Evolutionary conservation across 2,113 vertebrate genomes (phyloP).

Genomic region (Gambusia holbrooki): DNA sequence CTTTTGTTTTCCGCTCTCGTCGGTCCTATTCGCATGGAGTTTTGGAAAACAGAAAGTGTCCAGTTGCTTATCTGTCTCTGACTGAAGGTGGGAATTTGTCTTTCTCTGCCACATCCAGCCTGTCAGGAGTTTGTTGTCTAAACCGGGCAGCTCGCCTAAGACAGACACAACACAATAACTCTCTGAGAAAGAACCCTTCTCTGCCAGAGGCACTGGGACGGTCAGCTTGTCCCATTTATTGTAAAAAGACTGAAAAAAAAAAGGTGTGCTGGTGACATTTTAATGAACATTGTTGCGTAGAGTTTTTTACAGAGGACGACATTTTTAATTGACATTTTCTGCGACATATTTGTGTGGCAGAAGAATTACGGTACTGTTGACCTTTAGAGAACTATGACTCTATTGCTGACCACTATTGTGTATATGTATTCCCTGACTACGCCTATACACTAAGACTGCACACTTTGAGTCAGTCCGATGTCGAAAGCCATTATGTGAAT

Average conservation of each 20-base stretch:
- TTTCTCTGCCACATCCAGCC: conserved; percentile 29
- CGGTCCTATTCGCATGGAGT: conserved; percentile 1
- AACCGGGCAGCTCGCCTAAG: conserved; percentile 34
- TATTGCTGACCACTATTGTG: conserved; percentile 1
- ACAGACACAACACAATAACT: conserved; percentile 52
- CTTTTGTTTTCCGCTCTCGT: conserved; percentile 29
- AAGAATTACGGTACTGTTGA: background rate
- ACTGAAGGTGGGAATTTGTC: conserved; percentile 41
- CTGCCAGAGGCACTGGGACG: conserved; percentile 15
- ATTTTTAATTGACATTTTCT: conserved; percentile 1
- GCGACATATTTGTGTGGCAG: background rate
- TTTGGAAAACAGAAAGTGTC: conserved; percentile 20
- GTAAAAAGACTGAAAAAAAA: conserved; percentile 14
- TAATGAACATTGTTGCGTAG: background rate
- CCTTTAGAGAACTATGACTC: background rate
- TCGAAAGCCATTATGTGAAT: conserved; percentile 55
- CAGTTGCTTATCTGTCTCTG: conserved; percentile 50
- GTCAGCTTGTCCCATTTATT: conserved; percentile 22
- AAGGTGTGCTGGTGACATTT: conserved; percentile 6
- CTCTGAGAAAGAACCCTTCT: conserved; percentile 19
- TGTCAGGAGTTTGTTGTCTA: conserved; percentile 40
- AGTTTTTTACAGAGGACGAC: background rate
- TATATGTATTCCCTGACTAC: too few relatives aligned
- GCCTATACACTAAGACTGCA: conserved; percentile 1
- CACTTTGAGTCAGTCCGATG: conserved; percentile 31